A percentile compares a stretch with the other conserved stretches of the same genome.
Conservation (phyloP, 2,797 vertebrate genomes). For the Sternarchorhynchus goeldii region DNA sequence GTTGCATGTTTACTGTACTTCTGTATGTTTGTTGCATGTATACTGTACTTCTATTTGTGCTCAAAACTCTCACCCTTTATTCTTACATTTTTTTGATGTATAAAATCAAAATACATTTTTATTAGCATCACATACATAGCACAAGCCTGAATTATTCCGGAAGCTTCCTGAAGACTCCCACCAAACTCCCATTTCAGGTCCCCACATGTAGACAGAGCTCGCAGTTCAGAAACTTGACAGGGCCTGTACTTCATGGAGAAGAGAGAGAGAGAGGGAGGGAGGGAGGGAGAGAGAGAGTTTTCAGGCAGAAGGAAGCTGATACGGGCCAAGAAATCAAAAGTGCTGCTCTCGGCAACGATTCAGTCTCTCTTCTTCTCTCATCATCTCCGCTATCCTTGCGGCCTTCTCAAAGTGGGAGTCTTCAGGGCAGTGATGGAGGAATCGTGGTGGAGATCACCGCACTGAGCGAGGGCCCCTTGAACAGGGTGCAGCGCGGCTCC, state of each 20-base stretch:
- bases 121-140: conserved; percentile 75
- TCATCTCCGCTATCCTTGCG: conserved; percentile 48
- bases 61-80: conserved; percentile 36
- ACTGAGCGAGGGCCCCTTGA: too few relatives aligned
- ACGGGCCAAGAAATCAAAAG: conserved; percentile 61
- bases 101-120: conserved; percentile 76
- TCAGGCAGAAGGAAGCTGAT: conserved; percentile 64
- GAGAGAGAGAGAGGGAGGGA: conserved; percentile 43
- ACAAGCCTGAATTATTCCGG: conserved; percentile 75
- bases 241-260: conserved; percentile 70
- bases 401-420: conserved; percentile 56
- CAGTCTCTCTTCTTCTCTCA: conserved; percentile 48
- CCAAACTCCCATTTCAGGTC: conserved; percentile 69
- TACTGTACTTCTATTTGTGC: background rate
- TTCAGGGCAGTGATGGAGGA: conserved; percentile 25
- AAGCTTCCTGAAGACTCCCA: conserved; percentile 70
- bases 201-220: conserved; percentile 74
- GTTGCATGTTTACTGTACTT: too few relatives aligned
- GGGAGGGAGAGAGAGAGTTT: conserved; percentile 52
- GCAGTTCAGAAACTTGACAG: conserved; percentile 80
- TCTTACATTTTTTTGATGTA: conserved; percentile 74
- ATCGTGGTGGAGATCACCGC: too few relatives aligned
- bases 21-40: too few relatives aligned
- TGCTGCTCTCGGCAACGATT: conserved; percentile 68
- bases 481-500: too few relatives aligned